phyloP scores from a whole-genome alignment of 2,888 invertebrate species.

The Stenchaetothrips biformis region DNA sequence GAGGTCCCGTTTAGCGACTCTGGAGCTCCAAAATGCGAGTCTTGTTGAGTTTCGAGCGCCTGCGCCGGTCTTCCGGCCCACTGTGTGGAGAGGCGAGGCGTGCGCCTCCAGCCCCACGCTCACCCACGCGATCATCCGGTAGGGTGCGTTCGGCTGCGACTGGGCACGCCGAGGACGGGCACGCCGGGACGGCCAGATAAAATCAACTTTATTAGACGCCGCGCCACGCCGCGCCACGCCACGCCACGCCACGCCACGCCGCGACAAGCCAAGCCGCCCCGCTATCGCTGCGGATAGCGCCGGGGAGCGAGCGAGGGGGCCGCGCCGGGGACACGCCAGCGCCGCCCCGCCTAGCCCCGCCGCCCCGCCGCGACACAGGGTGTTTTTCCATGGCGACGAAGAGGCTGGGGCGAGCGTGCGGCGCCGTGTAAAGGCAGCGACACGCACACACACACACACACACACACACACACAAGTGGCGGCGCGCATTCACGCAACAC shows the following conservation, averaged over 20 bases:
- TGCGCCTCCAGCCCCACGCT: not conserved
- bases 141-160: too few relatives aligned
- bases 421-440: not conserved
- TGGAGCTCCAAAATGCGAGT: too few relatives aligned
- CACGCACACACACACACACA: not conserved
- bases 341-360: not conserved
- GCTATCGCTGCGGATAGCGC: not conserved
- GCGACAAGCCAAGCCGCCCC: not conserved
- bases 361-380: not conserved
- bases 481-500: too few relatives aligned
- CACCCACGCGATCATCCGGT: too few relatives aligned
- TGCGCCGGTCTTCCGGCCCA: too few relatives aligned
- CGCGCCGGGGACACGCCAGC: not conserved
- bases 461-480: not conserved
- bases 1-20: too few relatives aligned
- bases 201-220: conserved; percentile 16
- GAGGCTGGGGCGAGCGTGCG: not conserved
- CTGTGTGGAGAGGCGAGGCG: not conserved
- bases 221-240: too few relatives aligned
- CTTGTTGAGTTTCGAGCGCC: too few relatives aligned
- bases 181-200: not conserved
- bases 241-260: too few relatives aligned
- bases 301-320: not conserved
- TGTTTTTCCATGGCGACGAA: too few relatives aligned
- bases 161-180: not conserved